Evolutionary conservation across 92 coral and sea anemone genomes (phyloP).

Genomic region (Actinernus sp.): DNA sequence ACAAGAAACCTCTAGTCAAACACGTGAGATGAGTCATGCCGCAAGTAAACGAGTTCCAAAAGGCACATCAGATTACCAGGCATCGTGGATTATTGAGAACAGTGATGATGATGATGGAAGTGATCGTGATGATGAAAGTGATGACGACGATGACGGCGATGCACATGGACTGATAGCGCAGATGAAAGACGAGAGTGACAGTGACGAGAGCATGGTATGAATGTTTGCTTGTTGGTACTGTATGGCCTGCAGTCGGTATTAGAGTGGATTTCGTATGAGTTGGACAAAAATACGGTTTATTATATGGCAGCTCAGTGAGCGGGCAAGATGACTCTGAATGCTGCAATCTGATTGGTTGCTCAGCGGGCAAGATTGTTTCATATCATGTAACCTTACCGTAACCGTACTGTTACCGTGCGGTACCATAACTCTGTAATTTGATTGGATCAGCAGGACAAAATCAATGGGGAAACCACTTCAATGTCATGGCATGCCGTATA

Average conservation of each 20-base stretch:
- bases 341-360: no score
- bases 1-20: slow-evolving; percentile 19
- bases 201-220: slow-evolving; percentile 82
- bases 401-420: no score
- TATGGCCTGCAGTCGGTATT: not conserved
- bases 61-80: slow-evolving; percentile 98
- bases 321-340: no score
- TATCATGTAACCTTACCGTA: no score
- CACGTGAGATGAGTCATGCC: slow-evolving; percentile 28
- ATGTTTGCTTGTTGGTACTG: not conserved
- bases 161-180: slow-evolving; percentile 58
- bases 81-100: slow-evolving; percentile 90
- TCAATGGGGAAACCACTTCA: no score
- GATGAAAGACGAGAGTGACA: slow-evolving; percentile 66
- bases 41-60: slow-evolving; percentile 83
- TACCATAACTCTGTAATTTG: no score
- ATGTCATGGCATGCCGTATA: no score
- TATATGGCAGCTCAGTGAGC: no score
- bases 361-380: no score
- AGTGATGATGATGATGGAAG: slow-evolving; percentile 63
- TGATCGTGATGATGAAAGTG: slow-evolving; percentile 56
- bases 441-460: no score
- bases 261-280: no score
- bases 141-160: slow-evolving; percentile 45
- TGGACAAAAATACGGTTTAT: no score